A percentile compares a stretch with the other conserved stretches of the same genome.
Conservation (phyloP, 2,113 vertebrate species). For the Hypanus sabinus region DNA sequence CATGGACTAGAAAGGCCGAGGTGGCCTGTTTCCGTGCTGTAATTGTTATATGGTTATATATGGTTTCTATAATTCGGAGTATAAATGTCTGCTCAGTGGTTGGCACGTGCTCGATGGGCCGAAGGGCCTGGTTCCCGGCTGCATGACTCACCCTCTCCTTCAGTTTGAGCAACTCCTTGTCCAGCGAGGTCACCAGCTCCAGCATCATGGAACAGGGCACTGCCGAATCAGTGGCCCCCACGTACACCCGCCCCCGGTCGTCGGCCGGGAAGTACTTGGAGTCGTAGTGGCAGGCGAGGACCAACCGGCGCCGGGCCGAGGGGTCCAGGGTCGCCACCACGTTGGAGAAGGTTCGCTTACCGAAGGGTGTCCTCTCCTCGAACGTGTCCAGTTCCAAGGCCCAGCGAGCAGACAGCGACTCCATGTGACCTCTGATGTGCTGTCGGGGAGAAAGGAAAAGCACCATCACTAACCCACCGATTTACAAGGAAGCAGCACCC, state of each 20-base stretch:
- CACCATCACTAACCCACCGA: background rate
- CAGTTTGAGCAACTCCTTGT: conserved; percentile 54
- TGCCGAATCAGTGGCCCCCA: conserved; percentile 80
- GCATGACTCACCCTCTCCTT: conserved; percentile 58
- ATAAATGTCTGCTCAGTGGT: too few relatives aligned
- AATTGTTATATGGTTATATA: too few relatives aligned
- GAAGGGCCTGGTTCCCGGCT: too few relatives aligned
- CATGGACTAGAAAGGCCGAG: too few relatives aligned
- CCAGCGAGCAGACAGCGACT: conserved; percentile 65
- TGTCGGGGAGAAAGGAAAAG: conserved; percentile 44
- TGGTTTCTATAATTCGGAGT: too few relatives aligned
- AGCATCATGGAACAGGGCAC: conserved; percentile 75
- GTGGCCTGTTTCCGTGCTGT: too few relatives aligned
- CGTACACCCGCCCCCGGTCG: conserved; percentile 50
- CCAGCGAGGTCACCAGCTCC: conserved; percentile 68
- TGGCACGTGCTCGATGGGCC: too few relatives aligned
- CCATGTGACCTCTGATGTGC: conserved; percentile 65
- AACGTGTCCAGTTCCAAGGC: conserved; percentile 71
- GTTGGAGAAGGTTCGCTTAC: conserved; percentile 67
- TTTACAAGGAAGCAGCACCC: too few relatives aligned
- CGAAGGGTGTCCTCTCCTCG: conserved; percentile 62
- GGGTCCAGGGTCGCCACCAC: conserved; percentile 73
- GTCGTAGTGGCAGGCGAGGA: conserved; percentile 80
- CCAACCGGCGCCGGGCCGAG: conserved; percentile 58
- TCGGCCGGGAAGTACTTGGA: conserved; percentile 66